A percentile compares a stretch with the other conserved stretches of the same genome.
These are phyloP conservation scores for Gerosis bhagava DNA, from an alignment of 2,888 invertebrate species.

Conservation along the genomic window DNA sequence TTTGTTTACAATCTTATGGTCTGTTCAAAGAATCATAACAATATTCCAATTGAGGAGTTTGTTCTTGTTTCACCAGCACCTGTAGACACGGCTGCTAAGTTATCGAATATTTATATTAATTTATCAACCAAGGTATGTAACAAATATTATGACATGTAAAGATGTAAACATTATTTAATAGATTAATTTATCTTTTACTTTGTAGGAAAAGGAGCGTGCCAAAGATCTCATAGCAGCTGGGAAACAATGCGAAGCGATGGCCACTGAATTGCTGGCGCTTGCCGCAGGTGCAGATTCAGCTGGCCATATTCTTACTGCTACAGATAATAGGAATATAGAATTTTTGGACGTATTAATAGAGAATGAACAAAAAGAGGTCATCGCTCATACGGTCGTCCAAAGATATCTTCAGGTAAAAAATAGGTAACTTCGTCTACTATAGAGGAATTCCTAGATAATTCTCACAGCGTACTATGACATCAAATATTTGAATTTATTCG, in stretches of 20 bases:
- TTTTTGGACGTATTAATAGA: slow-evolving; percentile 98
- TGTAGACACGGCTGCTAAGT: slow-evolving; percentile 98
- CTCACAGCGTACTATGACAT: neutral
- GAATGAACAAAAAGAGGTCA: slow-evolving; percentile 98
- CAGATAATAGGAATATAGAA: slow-evolving; percentile 96
- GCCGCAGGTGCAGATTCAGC: slow-evolving; percentile 97
- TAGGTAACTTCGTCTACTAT: slow-evolving; percentile 72
- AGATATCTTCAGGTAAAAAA: slow-evolving; percentile 95
- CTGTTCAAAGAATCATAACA: slow-evolving; percentile 97
- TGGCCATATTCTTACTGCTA: slow-evolving; percentile 96
- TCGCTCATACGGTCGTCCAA: slow-evolving; percentile 98
- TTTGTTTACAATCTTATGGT: slow-evolving; percentile 99
- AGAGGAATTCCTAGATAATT: slow-evolving; percentile 16
- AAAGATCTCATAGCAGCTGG: slow-evolving; percentile 97
- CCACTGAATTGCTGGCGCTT: slow-evolving; percentile 96
- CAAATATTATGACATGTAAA: no score
- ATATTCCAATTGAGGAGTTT: slow-evolving; percentile 98
- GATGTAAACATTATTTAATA: no score
- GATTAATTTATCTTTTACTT: no score
- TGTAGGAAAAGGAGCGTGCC: slow-evolving; percentile 98
- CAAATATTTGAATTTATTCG: no score
- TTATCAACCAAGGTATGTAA: slow-evolving; percentile 90
- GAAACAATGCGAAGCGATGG: slow-evolving; percentile 98
- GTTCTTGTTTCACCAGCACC: slow-evolving; percentile 99
- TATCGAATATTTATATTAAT: slow-evolving; percentile 94